These are phyloP conservation scores for Hippoglossus stenolepis DNA, from an alignment of 2,113 vertebrate species.

Conservation along the genomic window DNA sequence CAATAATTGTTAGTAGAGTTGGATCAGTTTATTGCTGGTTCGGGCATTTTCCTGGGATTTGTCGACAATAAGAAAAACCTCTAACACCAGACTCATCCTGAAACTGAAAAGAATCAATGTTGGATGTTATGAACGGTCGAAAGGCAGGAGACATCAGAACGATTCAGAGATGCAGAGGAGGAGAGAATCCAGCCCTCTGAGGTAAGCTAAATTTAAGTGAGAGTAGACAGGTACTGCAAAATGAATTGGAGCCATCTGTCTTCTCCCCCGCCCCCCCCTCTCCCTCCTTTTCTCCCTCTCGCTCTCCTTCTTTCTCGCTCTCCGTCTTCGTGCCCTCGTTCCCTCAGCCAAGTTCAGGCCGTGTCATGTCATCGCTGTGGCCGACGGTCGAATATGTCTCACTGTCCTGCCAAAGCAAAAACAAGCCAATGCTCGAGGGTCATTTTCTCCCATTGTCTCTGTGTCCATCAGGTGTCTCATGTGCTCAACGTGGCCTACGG, in stretches of 20 bases:
- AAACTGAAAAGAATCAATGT: constrained; percentile 10
- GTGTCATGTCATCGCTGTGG: constrained; percentile 54
- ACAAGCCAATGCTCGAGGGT: constrained; percentile 21
- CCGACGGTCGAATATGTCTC: constrained; percentile 36
- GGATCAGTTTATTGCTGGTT: too few relatives aligned
- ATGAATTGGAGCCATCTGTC: constrained; percentile 67
- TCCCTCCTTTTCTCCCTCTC: background rate
- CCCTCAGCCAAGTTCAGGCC: constrained; percentile 44
- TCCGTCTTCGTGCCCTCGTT: constrained; percentile 4
- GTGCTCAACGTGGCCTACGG: constrained; percentile 94
- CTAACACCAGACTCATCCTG: background rate
- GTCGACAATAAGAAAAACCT: constrained; percentile 8
- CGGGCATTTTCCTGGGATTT: too few relatives aligned
- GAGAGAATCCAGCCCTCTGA: constrained; percentile 28
- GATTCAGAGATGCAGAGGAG: constrained; percentile 21
- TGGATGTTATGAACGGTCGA: constrained; percentile 5
- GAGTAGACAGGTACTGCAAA: constrained; percentile 54
- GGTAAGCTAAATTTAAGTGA: constrained; percentile 51
- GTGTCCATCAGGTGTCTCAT: constrained; percentile 88
- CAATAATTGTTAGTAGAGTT: too few relatives aligned
- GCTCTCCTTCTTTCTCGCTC: background rate
- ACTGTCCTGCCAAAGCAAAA: constrained; percentile 15
- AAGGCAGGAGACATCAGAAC: constrained; percentile 25
- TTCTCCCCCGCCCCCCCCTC: constrained; percentile 18
- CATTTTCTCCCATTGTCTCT: background rate